Base-by-base conservation (phyloP, 2,888 invertebrate genomes). In the Ophraella communa region DNA sequence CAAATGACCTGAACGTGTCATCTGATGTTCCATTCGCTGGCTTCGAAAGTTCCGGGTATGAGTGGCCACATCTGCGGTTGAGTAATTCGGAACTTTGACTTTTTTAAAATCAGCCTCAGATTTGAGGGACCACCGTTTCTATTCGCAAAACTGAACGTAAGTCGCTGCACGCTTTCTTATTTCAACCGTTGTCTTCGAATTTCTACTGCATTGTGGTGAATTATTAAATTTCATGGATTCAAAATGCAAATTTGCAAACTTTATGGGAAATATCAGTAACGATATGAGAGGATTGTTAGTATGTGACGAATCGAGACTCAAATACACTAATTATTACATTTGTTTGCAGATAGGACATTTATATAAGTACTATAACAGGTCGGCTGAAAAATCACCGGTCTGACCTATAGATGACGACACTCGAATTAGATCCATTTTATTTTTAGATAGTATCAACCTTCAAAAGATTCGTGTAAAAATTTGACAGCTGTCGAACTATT, bases 81-180 rank as follows among this genome's bases (percentile, higher is more conserved):
- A 75, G 76, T 77, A 77, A 78, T 76, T 75, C 74, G 73, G 74
- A 78, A 77, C 76, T 77, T 76, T 77, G 74, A 76, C 77, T 77
- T 78, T 77, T 39, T 75, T 76, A 71, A 76, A 77, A 78, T 77
- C 77, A 75, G 76, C 76, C 74, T 72, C 71, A 67, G 68, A 67
- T 71, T 69, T 73, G 68, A 64, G 61, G 57, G 56, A n/a, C 33
- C 39, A 35, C 49, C 62, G 66, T 66, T 66, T 67, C 62, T 65
- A 65, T 63, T 65, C 56, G 65, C 60, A 67, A 60, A 53, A 45
- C 39, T 53, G n/a, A n/a, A n/a, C 56, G 20, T 65, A 45, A 45
- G 61, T 61, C 45, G 45, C n/a, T 35, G 51, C 27, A 8, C 24
- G 21, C 27, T 17, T 23, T 51, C 55, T 56, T 56, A 61, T 61